Base-by-base conservation (phyloP, 2,113 vertebrate species). In the Microtus ochrogaster region DNA sequence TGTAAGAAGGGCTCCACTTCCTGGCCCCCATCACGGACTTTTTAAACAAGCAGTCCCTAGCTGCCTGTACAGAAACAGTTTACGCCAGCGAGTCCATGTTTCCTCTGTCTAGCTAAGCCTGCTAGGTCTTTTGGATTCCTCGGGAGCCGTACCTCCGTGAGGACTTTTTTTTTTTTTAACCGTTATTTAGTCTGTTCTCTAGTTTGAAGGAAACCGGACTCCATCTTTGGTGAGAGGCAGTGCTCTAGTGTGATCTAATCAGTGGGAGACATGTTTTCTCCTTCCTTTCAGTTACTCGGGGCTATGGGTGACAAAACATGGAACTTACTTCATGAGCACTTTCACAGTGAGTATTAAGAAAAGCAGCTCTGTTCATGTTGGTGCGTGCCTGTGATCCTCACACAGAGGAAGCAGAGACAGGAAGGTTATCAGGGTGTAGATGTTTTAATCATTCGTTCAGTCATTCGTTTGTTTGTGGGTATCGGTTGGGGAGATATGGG, bases 171-270 rank as follows among this genome's bases (percentile, higher is more conserved):
- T 89, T 91, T 94, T 93, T 92, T 52, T 0, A 86, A 86, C 55
- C 63, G 85, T 94, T 73, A 84, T 89, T 91, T 91, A 89, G 83
- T 92, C 91, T 92, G 52, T 65, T 83, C 44, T 92, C 41, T 55
- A 52, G 84, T 97, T 95, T 94, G 88, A 97, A 95, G 92, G 82
- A 44, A 95, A 94, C 65, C 47, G 94, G 95, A 92, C 55, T 90
- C 90, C 41, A 76, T 93, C 70, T 90, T 94, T 73, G 44, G 84
- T 93, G 86, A 90, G n/a, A 73, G 73, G 85, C 79, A 94, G 95
- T 28, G 41, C 66, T 92, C 47, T 11, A 70, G 28, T 93, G n/a
- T 90, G 66, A 95, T 92, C 28, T 90, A 73, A 95, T 95, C 88
- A 92, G 47, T 79, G 17, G 66, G 24, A 93, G n/a, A 61, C 21